Percentiles rank a stretch among this genome's conserved stretches.
These are phyloP conservation scores for Tiliacea citrago DNA, from an alignment of 2,888 invertebrate genomes.

Conservation along the genomic window DNA sequence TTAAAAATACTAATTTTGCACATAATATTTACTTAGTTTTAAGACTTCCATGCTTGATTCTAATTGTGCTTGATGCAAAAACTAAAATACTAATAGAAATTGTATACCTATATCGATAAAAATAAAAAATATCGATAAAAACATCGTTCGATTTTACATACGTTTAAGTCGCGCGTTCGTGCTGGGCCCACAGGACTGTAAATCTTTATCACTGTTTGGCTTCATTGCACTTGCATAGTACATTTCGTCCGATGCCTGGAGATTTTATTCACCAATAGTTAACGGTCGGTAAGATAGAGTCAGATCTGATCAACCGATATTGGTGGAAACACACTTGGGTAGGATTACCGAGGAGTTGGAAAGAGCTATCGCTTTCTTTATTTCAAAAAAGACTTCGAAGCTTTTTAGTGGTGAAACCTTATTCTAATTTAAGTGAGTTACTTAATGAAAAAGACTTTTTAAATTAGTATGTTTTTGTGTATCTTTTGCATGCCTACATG, in stretches of 20 bases:
- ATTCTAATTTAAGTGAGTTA: too few species aligned
- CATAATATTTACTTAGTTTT: background rate
- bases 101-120: background rate
- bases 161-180: too few species aligned
- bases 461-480: too few species aligned
- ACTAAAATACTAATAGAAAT: background rate
- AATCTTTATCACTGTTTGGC: background rate
- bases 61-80: background rate
- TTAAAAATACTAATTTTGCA: background rate
- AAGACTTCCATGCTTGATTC: background rate
- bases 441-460: too few species aligned
- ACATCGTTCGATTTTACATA: background rate
- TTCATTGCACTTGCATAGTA: background rate
- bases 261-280: constrained; percentile 1
- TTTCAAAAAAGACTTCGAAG: too few species aligned
- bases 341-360: too few species aligned
- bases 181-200: background rate
- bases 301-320: background rate
- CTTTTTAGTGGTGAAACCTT: too few species aligned
- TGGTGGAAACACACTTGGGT: background rate
- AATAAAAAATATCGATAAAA: background rate
- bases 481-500: too few species aligned
- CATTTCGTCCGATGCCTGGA: constrained; percentile 8
- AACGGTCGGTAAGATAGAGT: background rate
- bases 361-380: too few species aligned